Evolutionary conservation across 2,888 invertebrate genomes (phyloP).

Genomic region (Xanthorhoe spadicearia): DNA sequence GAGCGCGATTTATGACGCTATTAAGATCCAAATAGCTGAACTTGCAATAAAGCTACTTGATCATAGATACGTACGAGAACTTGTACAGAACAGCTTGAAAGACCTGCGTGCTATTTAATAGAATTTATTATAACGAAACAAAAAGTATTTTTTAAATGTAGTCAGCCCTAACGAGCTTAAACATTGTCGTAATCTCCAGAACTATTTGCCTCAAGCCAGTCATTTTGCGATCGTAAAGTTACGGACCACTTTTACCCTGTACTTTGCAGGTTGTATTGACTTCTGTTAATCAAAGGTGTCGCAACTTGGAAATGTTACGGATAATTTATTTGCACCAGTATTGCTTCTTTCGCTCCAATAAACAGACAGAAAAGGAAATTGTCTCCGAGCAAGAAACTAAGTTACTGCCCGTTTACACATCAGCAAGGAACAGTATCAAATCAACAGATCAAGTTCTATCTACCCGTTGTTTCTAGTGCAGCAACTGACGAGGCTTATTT

Average conservation of each 20-base stretch:
- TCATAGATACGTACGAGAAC: conserved; percentile 13
- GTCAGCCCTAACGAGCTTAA: conserved; percentile 55
- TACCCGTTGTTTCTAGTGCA: conserved; percentile 29
- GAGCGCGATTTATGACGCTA: conserved; percentile 19
- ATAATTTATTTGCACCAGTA: conserved; percentile 31
- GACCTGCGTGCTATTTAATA: not conserved
- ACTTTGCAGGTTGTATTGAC: conserved; percentile 39
- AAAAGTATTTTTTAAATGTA: conserved; percentile 5
- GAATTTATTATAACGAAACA: not conserved
- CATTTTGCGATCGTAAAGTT: conserved; percentile 55
- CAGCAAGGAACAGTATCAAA: conserved; percentile 19
- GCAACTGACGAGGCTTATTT: conserved; percentile 45
- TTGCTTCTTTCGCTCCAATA: conserved; percentile 34
- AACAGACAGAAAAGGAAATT: conserved; percentile 33
- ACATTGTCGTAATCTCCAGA: conserved; percentile 56
- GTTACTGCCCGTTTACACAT: conserved; percentile 15
- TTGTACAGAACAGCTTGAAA: conserved; percentile 11
- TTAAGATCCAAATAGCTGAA: conserved; percentile 11
- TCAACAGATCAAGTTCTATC: conserved; percentile 35
- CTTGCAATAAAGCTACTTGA: conserved; percentile 16
- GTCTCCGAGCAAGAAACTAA: conserved; percentile 24
- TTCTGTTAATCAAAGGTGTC: conserved; percentile 39
- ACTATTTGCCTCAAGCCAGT: conserved; percentile 59
- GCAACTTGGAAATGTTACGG: conserved; percentile 32
- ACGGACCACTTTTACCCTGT: conserved; percentile 44